phyloP scores from a whole-genome alignment of 2,797 vertebrate genomes.

The Thunnus albacares region DNA sequence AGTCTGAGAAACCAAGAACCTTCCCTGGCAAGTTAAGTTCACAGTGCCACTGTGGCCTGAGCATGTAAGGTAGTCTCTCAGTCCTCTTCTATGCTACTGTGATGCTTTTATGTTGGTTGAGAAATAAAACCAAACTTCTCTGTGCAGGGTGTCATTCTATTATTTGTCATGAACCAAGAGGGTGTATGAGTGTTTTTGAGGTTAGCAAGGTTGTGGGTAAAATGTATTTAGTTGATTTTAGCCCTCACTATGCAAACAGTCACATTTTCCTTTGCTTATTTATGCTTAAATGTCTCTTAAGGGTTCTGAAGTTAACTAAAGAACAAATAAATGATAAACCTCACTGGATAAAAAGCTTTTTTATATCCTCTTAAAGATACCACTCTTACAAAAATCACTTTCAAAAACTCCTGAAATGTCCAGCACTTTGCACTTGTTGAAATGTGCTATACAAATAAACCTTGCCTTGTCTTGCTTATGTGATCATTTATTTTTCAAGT shows the following conservation, averaged over 20 bases:
- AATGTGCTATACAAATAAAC: too few species aligned
- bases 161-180: not conserved
- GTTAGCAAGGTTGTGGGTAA: constrained; percentile 7
- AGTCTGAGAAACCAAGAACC: constrained; percentile 66
- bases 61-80: constrained; percentile 24
- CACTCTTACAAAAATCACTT: constrained; percentile 49
- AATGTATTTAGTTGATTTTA: constrained; percentile 3
- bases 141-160: not conserved
- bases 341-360: constrained; percentile 49
- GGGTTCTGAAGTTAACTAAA: constrained; percentile 47
- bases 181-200: not conserved
- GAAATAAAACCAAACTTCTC: not conserved
- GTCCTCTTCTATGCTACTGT: constrained; percentile 1
- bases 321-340: constrained; percentile 53
- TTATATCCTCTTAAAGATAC: constrained; percentile 51
- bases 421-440: not conserved
- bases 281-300: constrained; percentile 33
- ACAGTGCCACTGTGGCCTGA: constrained; percentile 29
- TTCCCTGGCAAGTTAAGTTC: constrained; percentile 56
- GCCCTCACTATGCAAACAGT: constrained; percentile 4
- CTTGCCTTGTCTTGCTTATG: not conserved
- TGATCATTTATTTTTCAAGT: constrained; percentile 15
- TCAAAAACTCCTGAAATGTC: constrained; percentile 31
- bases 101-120: not conserved
- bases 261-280: constrained; percentile 32